These are phyloP conservation scores for Ctenoplectra terminalis DNA, from an alignment of 1,140 invertebrate species.

Conservation along the genomic window DNA sequence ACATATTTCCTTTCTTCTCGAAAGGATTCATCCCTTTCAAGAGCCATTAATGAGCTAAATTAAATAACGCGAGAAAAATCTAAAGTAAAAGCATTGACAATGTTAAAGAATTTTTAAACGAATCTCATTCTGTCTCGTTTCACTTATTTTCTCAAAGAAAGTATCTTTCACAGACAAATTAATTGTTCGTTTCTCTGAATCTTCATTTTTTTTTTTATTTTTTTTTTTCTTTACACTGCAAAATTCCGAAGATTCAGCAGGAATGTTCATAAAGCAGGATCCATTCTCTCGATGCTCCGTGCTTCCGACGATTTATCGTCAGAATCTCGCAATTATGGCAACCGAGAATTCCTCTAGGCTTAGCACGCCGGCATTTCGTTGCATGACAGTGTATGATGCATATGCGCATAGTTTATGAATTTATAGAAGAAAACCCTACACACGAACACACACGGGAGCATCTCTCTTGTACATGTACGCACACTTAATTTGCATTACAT, in stretches of 20 bases:
- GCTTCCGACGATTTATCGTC: slow-evolving; percentile 33
- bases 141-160: no score
- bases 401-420: slow-evolving; percentile 61
- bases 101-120: no score
- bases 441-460: background rate
- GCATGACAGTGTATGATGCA: slow-evolving; percentile 65
- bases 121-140: no score
- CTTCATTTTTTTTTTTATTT: no score
- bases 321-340: slow-evolving; percentile 35
- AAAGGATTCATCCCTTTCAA: background rate
- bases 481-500: background rate
- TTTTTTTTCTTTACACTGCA: no score
- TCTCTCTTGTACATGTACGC: background rate
- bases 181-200: no score
- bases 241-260: background rate
- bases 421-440: slow-evolving; percentile 41
- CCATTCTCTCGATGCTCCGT: slow-evolving; percentile 20
- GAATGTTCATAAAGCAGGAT: slow-evolving; percentile 17
- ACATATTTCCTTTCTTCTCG: background rate
- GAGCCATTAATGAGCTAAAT: no score
- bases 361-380: slow-evolving; percentile 65
- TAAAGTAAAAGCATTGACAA: no score
- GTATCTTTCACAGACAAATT: no score
- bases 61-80: no score
- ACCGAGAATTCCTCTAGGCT: slow-evolving; percentile 54